These are phyloP conservation scores for Myotis planiceps DNA, from an alignment of 2,797 vertebrate genomes.

Conservation along the genomic window DNA sequence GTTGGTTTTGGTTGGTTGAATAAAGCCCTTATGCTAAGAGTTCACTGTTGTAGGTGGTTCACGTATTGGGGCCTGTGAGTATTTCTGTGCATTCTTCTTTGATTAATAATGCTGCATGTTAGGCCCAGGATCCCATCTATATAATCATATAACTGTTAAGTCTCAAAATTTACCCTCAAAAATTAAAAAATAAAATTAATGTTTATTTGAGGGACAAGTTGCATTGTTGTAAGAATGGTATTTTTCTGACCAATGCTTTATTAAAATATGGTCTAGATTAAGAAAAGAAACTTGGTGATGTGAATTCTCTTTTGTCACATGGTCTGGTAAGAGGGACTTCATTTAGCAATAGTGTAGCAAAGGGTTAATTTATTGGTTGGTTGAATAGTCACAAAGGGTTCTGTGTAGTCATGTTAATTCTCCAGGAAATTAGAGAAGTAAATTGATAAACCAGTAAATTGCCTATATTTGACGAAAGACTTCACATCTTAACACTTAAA, in stretches of 20 bases:
- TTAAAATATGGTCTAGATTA: not conserved
- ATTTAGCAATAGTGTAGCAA: not conserved
- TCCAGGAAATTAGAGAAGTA: not conserved
- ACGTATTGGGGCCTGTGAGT: not conserved
- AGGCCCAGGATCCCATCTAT: not conserved
- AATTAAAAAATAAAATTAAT: not conserved
- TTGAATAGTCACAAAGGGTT: not conserved
- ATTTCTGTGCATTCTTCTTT: not conserved
- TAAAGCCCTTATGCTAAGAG: conserved; percentile 81
- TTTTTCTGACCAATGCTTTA: conserved; percentile 42
- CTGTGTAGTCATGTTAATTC: not conserved
- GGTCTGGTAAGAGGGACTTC: not conserved
- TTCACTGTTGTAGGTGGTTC: conserved; percentile 69
- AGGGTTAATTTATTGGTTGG: not conserved
- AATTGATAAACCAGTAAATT: not conserved
- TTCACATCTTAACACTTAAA: not conserved
- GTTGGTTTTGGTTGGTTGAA: conserved; percentile 75
- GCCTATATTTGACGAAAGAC: conserved; percentile 25
- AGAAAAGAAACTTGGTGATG: conserved; percentile 22
- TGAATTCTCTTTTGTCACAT: not conserved
- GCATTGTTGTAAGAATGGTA: not conserved
- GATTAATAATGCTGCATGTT: not conserved
- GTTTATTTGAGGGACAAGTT: conserved; percentile 22
- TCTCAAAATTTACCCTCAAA: not conserved
- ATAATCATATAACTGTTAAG: not conserved